phyloP scores from a whole-genome alignment of 1,140 invertebrate genomes.

The Cotesia chilonis region DNA sequence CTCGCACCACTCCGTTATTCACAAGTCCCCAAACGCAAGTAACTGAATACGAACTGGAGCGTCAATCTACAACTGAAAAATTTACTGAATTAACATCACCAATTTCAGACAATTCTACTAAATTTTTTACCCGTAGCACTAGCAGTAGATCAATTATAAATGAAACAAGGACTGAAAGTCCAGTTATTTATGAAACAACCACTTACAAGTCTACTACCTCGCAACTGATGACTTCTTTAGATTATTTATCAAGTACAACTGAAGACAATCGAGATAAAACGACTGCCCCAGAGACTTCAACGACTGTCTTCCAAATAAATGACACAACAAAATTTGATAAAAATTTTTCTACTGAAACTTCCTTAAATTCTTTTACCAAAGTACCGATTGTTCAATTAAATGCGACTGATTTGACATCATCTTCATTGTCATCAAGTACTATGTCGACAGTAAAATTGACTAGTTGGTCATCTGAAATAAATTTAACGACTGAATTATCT shows the following conservation, averaged over 20 bases:
- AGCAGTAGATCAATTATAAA: not conserved
- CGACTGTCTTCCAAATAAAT: constrained; percentile 23
- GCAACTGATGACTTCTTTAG: not conserved
- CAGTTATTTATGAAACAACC: not conserved
- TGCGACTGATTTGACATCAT: not conserved
- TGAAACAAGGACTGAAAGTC: not conserved
- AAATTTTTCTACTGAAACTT: constrained; percentile 21
- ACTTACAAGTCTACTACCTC: constrained; percentile 1
- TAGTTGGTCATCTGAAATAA: not conserved
- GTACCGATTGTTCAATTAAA: not conserved
- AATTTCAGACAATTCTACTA: not conserved
- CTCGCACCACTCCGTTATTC: not conserved
- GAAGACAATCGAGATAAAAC: not conserved
- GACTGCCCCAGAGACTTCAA: constrained; percentile 20
- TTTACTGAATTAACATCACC: not conserved
- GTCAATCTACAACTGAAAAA: not conserved
- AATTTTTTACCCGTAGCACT: not conserved
- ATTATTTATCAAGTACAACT: not conserved
- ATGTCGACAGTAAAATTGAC: not conserved
- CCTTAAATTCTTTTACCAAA: not conserved
- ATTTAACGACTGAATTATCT: not conserved
- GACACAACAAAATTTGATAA: not conserved
- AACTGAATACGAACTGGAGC: not conserved
- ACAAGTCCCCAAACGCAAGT: not conserved
- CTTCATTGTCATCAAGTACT: not conserved